These are phyloP conservation scores for Hexactinellida sp. DNA, from an alignment of 37 sponge, comb jelly and placozoan species.

Conservation along the genomic window DNA sequence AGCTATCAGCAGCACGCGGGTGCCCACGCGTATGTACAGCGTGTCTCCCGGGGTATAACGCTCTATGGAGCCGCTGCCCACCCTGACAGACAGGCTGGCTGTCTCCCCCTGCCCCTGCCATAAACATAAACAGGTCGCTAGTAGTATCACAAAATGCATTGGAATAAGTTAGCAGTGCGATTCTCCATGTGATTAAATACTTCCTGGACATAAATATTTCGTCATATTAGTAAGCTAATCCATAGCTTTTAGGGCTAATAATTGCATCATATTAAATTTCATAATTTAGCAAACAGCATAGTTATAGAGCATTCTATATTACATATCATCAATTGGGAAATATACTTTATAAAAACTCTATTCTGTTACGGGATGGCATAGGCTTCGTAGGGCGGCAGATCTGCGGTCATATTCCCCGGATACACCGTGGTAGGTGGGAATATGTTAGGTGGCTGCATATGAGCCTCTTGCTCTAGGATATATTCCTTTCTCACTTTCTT, in stretches of 20 bases:
- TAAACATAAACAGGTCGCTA: neutral
- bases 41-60: neutral
- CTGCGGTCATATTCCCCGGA: neutral
- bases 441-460: neutral
- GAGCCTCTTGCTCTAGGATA: conserved; percentile 7
- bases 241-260: too few species aligned
- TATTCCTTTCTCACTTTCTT: neutral
- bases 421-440: neutral
- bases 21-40: neutral
- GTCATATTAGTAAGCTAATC: too few species aligned
- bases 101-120: neutral
- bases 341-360: neutral
- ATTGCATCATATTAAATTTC: too few species aligned
- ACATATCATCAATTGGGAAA: neutral
- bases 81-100: neutral
- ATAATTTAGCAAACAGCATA: too few species aligned
- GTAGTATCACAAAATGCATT: neutral
- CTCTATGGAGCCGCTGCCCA: neutral
- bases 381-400: neutral
- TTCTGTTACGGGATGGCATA: neutral
- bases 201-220: too few species aligned
- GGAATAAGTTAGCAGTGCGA: too few species aligned
- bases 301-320: neutral
- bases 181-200: too few species aligned
- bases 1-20: neutral